Conservation (phyloP, 30 jellyfish, hydroid and myxozoan species). For the Aurelia sp. region DNA sequence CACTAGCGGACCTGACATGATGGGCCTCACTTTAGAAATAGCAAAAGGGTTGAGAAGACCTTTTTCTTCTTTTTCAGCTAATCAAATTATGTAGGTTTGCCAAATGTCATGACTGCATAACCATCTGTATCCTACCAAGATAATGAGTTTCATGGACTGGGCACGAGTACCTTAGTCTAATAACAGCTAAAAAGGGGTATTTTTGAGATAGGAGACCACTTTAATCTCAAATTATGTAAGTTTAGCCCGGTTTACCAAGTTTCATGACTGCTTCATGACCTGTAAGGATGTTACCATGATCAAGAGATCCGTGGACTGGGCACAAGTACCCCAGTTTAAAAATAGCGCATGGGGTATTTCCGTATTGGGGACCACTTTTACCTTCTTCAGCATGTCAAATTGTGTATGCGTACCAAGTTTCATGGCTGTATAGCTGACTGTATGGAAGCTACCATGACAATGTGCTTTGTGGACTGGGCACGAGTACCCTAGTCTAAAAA, state of each 20-base stretch:
- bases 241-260: background rate
- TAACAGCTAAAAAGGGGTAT: background rate
- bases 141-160: background rate
- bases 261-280: too few relatives aligned
- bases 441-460: too few relatives aligned
- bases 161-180: slow-evolving; percentile 13
- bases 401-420: slow-evolving; percentile 26
- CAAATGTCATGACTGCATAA: too few relatives aligned
- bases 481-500: too few relatives aligned
- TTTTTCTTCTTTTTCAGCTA: too few relatives aligned
- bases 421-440: too few relatives aligned
- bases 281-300: too few relatives aligned
- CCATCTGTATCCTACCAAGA: too few relatives aligned
- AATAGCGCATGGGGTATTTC: background rate
- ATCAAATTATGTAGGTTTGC: too few relatives aligned
- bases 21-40: background rate
- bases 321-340: too few relatives aligned
- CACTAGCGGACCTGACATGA: too few relatives aligned
- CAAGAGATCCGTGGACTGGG: background rate
- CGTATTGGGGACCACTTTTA: background rate
- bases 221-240: background rate
- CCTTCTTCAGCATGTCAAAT: slow-evolving; percentile 9
- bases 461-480: too few relatives aligned
- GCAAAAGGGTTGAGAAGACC: background rate
- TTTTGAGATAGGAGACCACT: background rate